phyloP scores from a whole-genome alignment of 2,888 invertebrate genomes.

The Drosophila quinaria region DNA sequence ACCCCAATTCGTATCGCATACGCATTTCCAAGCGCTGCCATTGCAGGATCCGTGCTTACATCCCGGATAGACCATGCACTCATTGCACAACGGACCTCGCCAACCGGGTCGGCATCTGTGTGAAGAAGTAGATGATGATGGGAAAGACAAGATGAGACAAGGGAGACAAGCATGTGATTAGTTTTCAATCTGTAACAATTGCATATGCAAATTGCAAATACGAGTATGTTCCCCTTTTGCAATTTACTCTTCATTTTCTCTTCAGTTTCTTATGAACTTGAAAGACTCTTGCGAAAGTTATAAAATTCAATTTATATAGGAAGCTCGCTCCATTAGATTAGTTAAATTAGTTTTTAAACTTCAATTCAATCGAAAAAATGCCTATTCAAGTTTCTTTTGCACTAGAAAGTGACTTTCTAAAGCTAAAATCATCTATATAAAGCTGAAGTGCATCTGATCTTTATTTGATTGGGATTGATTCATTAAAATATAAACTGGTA shows the following conservation, averaged over 20 bases:
- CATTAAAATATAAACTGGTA: too few species aligned
- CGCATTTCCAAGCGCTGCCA: conserved; percentile 97
- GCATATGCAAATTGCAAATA: conserved; percentile 12
- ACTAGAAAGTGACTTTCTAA: too few species aligned
- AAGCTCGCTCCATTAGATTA: neutral
- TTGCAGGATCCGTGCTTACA: conserved; percentile 98
- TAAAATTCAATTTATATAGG: neutral
- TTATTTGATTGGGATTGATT: too few species aligned
- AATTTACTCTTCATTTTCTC: neutral
- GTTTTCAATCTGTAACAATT: conserved; percentile 23
- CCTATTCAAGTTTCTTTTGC: too few species aligned
- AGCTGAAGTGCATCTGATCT: too few species aligned
- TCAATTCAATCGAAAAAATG: neutral
- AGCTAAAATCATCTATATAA: too few species aligned
- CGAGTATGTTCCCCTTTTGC: neutral
- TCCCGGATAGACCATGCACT: conserved; percentile 97
- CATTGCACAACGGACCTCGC: conserved; percentile 96
- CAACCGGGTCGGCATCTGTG: conserved; percentile 95
- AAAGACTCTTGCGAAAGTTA: neutral
- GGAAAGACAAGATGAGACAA: conserved; percentile 25
- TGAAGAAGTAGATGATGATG: conserved; percentile 14
- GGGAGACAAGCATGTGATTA: conserved; percentile 33
- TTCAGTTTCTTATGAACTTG: neutral
- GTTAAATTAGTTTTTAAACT: neutral
- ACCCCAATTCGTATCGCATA: conserved; percentile 99